phyloP scores from a whole-genome alignment of 1,140 invertebrate genomes.

The Drosophila seguyi region DNA sequence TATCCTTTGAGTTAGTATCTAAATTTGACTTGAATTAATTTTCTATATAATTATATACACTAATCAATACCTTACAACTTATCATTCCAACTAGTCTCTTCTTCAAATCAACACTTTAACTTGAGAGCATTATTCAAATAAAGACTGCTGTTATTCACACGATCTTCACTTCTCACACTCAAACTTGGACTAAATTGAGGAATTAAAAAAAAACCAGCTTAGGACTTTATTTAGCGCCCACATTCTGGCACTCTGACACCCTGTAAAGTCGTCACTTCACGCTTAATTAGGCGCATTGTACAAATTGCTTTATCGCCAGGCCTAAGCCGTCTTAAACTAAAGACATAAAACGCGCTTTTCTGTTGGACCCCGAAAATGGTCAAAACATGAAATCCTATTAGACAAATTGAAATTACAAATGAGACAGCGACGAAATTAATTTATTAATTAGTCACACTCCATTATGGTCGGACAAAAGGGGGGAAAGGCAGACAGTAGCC shows the following conservation, averaged over 20 bases:
- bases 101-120: background rate
- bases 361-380: constrained; percentile 67
- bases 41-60: background rate
- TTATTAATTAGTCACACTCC: constrained; percentile 83
- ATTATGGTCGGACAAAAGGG: constrained; percentile 73
- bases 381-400: constrained; percentile 84
- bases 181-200: background rate
- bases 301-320: constrained; percentile 65
- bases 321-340: constrained; percentile 29
- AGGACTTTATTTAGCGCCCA: constrained; percentile 50
- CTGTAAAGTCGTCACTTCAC: constrained; percentile 72
- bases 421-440: constrained; percentile 81
- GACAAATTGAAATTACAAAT: constrained; percentile 84
- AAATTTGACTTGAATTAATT: background rate
- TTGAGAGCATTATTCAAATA: constrained; percentile 33
- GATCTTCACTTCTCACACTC: constrained; percentile 5
- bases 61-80: background rate
- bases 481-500: constrained; percentile 32
- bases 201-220: constrained; percentile 4
- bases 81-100: background rate
- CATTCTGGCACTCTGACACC: constrained; percentile 36
- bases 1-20: background rate
- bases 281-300: constrained; percentile 73
- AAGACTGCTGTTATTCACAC: constrained; percentile 32
- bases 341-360: constrained; percentile 42